Percentiles rank a stretch among this genome's conserved stretches.
Conservation (phyloP, 2,888 invertebrate genomes). For the Thecocarcelia acutangulata region DNA sequence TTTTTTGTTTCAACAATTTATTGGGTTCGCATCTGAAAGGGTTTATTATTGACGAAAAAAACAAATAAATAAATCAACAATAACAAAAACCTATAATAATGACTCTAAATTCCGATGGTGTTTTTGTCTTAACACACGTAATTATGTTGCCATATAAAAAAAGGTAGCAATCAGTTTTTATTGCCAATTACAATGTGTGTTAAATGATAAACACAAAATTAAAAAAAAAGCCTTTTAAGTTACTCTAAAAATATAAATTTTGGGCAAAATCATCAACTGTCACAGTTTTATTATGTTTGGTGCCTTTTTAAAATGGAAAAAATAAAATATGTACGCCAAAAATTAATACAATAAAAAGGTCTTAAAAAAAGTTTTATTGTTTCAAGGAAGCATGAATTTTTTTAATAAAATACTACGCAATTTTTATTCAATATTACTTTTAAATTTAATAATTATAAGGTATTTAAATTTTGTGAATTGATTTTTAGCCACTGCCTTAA, state of each 20-base stretch:
- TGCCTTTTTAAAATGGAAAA: neutral
- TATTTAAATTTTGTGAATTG: too few species aligned
- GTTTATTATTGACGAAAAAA: neutral
- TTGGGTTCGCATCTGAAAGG: neutral
- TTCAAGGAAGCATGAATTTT: too few species aligned
- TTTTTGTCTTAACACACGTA: neutral
- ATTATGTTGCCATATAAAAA: neutral
- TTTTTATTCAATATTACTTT: too few species aligned
- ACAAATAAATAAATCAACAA: neutral
- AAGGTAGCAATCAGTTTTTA: conserved; percentile 50
- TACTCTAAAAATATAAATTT: conserved; percentile 54
- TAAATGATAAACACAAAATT: conserved; percentile 12
- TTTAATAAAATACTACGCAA: too few species aligned
- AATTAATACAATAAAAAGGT: neutral
- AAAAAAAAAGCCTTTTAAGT: neutral
- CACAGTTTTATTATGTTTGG: conserved; percentile 4
- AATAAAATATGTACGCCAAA: neutral
- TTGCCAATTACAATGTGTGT: conserved; percentile 31
- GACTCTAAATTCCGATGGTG: conserved; percentile 7
- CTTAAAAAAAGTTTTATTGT: neutral
- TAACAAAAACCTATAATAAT: neutral
- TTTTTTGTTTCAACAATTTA: conserved; percentile 5
- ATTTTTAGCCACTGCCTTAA: too few species aligned
- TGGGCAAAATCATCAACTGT: conserved; percentile 62
- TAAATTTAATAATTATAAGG: too few species aligned